A percentile compares a stretch with the other conserved stretches of the same genome.
Conservation (phyloP, 30 jellyfish, hydroid and myxozoan species). For the Hydra vulgaris region DNA sequence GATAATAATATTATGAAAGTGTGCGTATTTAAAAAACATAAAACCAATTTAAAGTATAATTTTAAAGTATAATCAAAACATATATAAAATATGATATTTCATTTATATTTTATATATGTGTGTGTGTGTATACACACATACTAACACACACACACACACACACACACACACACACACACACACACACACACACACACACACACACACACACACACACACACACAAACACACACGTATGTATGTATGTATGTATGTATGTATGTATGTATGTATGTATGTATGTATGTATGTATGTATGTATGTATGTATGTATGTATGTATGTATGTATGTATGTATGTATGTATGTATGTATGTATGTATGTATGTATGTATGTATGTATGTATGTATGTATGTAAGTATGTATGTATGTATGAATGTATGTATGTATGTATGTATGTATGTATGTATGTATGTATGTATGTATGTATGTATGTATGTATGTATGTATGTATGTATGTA, state of each 20-base stretch:
- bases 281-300: conserved; percentile 14
- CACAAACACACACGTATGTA: background rate
- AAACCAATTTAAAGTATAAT: too few species aligned
- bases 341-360: conserved; percentile 10
- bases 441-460: background rate
- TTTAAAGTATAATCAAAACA: too few species aligned
- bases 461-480: background rate
- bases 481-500: too few species aligned
- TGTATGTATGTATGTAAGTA: background rate
- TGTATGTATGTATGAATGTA: background rate
- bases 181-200: too few species aligned
- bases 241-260: conserved; percentile 13
- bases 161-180: too few species aligned
- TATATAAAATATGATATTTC: too few species aligned
- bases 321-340: conserved; percentile 15
- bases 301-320: conserved; percentile 12
- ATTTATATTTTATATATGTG: too few species aligned
- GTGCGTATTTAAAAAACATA: too few species aligned
- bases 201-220: too few species aligned
- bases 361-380: background rate
- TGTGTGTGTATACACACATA: too few species aligned
- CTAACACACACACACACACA: too few species aligned
- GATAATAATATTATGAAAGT: too few species aligned
- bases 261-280: conserved; percentile 15
- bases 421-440: background rate